phyloP scores from a whole-genome alignment of 2,888 invertebrate genomes.

The Papilio protenor region DNA sequence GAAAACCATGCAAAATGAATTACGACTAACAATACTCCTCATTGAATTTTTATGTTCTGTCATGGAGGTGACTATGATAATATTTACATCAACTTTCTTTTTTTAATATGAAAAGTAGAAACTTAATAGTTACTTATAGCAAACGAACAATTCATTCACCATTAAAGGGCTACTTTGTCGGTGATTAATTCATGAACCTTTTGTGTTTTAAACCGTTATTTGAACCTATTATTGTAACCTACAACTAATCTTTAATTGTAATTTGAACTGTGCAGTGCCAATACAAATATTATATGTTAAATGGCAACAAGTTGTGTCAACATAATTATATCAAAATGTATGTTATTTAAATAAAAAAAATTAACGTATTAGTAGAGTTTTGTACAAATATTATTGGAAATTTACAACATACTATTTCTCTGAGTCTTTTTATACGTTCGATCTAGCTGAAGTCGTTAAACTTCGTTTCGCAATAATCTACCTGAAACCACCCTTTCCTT shows the following conservation, averaged over 20 bases:
- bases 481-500: background rate
- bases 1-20: background rate
- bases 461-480: constrained; percentile 9
- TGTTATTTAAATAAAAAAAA: no score
- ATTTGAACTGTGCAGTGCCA: no score
- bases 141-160: no score
- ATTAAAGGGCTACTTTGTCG: no score
- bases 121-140: background rate
- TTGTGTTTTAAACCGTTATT: no score
- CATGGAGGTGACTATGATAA: background rate
- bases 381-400: background rate
- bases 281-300: no score
- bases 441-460: background rate
- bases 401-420: background rate
- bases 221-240: no score
- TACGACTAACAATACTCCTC: background rate
- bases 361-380: no score
- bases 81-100: background rate
- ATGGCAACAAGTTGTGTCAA: no score
- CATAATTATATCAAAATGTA: no score
- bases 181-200: no score
- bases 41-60: background rate
- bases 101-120: background rate
- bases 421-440: background rate
- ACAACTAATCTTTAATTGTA: no score